Conservation (phyloP, 1,140 invertebrate species). For the Drosophila watanabei region DNA sequence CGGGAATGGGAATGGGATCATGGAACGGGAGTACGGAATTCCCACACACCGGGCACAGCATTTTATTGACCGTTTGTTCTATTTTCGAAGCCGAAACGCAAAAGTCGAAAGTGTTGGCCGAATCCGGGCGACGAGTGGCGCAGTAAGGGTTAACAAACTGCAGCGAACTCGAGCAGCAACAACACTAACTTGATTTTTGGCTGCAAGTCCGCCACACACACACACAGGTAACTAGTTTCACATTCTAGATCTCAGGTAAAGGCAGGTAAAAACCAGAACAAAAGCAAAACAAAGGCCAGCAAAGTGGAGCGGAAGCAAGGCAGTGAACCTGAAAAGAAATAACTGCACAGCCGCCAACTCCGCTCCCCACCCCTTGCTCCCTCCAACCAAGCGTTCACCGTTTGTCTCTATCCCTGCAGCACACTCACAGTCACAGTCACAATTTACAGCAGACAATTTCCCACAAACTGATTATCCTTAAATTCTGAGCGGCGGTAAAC, state of each 20-base stretch:
- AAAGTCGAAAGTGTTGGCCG: conserved; percentile 54
- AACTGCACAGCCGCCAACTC: conserved; percentile 51
- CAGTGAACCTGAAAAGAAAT: conserved; percentile 75
- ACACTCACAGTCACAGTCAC: conserved; percentile 13
- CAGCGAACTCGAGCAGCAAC: conserved; percentile 58
- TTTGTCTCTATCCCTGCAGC: conserved; percentile 1
- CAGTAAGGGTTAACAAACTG: conserved; percentile 69
- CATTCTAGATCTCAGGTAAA: conserved; percentile 32
- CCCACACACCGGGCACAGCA: conserved; percentile 6
- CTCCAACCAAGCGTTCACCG: conserved; percentile 5
- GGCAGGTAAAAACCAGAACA: conserved; percentile 44
- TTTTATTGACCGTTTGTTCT: conserved; percentile 28
- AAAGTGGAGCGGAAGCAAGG: conserved; percentile 75
- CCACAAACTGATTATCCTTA: conserved; percentile 6
- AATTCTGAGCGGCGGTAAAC: neutral
- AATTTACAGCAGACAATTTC: neutral
- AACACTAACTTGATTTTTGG: conserved; percentile 5
- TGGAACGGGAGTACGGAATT: conserved; percentile 41
- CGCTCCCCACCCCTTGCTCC: conserved; percentile 5
- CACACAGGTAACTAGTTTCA: conserved; percentile 10
- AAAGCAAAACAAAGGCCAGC: conserved; percentile 66
- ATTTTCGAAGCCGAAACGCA: conserved; percentile 53
- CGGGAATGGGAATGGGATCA: conserved; percentile 63
- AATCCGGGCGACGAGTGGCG: conserved; percentile 12
- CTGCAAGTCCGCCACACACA: conserved; percentile 31